phyloP scores from a whole-genome alignment of 2,797 vertebrate genomes.

The Rhabdomys pumilio region DNA sequence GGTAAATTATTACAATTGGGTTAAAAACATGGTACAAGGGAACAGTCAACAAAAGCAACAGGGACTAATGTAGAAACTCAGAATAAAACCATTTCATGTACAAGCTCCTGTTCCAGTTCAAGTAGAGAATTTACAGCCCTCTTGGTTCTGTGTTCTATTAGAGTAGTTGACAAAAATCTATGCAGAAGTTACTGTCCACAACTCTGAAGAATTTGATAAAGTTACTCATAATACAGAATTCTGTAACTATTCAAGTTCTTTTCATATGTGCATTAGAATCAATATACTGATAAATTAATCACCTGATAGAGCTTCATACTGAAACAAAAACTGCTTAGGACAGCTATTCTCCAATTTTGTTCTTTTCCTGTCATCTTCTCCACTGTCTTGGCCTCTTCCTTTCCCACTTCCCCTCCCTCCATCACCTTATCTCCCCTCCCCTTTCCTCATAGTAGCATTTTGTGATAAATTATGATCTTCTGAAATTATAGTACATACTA shows the following conservation, averaged over 20 bases:
- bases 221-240: not conserved
- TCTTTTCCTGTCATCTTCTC: not conserved
- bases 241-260: conserved; percentile 50
- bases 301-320: not conserved
- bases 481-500: conserved; percentile 28
- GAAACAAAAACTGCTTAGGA: not conserved
- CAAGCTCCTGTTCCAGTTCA: conserved; percentile 25
- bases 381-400: not conserved
- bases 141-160: conserved; percentile 11
- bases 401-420: not conserved
- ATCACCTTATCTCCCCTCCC: too few relatives aligned
- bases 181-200: not conserved
- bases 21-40: conserved; percentile 6
- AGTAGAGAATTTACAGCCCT: not conserved
- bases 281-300: not conserved
- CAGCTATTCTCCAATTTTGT: not conserved
- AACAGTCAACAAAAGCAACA: conserved; percentile 28
- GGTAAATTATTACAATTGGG: conserved; percentile 2
- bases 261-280: not conserved
- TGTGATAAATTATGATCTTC: conserved; percentile 54
- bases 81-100: not conserved
- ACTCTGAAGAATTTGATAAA: conserved; percentile 18
- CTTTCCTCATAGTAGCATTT: conserved; percentile 54
- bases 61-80: conserved; percentile 9
- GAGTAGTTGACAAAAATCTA: conserved; percentile 17